These are phyloP conservation scores for Todiramphus saurophagus DNA, from an alignment of 2,113 vertebrate species.

Conservation along the genomic window DNA sequence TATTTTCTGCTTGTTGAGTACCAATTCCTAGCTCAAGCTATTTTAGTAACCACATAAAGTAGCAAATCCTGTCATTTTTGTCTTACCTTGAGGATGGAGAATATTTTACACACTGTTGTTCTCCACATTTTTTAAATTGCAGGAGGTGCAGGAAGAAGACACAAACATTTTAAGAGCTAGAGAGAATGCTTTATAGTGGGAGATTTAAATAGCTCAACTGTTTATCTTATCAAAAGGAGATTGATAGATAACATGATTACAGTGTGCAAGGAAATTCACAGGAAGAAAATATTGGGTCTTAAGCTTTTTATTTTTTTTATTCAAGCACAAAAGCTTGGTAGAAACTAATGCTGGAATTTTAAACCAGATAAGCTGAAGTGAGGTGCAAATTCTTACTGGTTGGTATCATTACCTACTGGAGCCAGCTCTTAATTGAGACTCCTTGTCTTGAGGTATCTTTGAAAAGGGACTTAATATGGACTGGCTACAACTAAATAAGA, in stretches of 20 bases:
- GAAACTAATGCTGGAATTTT: not conserved
- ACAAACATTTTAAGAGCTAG: not conserved
- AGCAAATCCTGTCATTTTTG: not conserved
- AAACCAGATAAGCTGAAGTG: not conserved
- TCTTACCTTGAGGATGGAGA: not conserved
- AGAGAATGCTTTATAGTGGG: constrained; percentile 21
- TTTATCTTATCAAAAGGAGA: constrained; percentile 59
- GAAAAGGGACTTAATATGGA: not conserved
- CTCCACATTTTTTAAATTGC: not conserved
- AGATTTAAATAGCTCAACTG: constrained; percentile 60
- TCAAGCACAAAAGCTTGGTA: not conserved
- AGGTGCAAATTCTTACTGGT: not conserved
- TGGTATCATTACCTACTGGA: not conserved
- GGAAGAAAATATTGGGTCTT: constrained; percentile 27
- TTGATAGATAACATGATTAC: constrained; percentile 59
- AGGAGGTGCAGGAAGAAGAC: not conserved
- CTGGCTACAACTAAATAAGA: not conserved
- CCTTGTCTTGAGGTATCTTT: not conserved
- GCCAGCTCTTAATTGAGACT: not conserved
- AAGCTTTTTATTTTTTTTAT: not conserved
- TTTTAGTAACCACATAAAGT: not conserved
- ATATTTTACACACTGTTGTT: not conserved
- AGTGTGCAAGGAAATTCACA: constrained; percentile 37
- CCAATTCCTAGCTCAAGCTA: not conserved
- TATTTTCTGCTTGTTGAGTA: not conserved